Evolutionary conservation across 2,113 vertebrate genomes (phyloP), one percentile per base, ranked within the genome.

Genomic region (Microcebus murinus): DNA sequence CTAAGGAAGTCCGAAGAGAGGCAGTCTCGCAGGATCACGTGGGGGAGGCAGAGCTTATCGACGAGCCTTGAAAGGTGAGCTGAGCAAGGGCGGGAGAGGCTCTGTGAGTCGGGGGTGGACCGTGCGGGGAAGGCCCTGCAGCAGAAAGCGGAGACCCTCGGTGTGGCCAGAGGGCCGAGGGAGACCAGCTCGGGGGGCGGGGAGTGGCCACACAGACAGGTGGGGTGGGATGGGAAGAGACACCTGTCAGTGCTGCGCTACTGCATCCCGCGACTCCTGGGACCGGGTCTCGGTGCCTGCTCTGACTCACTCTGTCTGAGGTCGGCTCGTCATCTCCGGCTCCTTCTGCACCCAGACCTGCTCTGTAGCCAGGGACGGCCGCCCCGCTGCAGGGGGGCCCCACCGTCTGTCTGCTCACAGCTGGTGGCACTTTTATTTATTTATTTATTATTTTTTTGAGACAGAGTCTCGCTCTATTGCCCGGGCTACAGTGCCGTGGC

Each of bases 201-300:
- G 18, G 21, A 23, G 55, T 0, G 25, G 68, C 27, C n/a, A 1
- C 5, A 1, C 1, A 29, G n/a, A 76, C 5, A 9, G 5, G 34
- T 6, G 11, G 55, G 4, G 31, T 6, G 11, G n/a, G n/a, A n/a
- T n/a, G n/a, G 36, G 23, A 8, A 11, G 17, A 17, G 52, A 55
- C 52, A 55, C 52, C 29, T 18, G 71, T 42, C 4, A 0, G 3
- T 7, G 20, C 11, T 8, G 13, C 4, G 61, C 45, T 67, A 34
- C 4, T 2, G 9, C 25, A 5, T 21, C 20, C 0, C 0, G 34
- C 0, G 0, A 31, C 31, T 65, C 14, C 36, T n/a, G 45, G 3
- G 11, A 3, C 14, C 13, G 1, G 50, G 20, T 27, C 12, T 13
- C 36, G 36, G 39, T 12, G 31, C 14, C 13, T 81, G 15, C 23